Conservation (phyloP, 2,797 vertebrate species). For the Odontamblyopus rebecca region DNA sequence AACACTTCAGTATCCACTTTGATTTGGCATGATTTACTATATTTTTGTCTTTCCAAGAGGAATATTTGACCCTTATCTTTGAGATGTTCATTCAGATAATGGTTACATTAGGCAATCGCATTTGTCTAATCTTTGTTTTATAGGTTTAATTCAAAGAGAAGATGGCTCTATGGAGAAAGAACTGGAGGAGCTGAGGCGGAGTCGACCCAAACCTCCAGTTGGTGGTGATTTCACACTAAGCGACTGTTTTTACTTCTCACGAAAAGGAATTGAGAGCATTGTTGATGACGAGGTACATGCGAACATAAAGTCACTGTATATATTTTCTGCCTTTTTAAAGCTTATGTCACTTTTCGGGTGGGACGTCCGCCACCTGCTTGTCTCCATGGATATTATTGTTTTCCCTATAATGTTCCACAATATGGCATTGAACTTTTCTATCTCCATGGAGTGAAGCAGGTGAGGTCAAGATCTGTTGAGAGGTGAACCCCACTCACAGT, state of each 20-base stretch:
- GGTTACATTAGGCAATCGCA: background rate
- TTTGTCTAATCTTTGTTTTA: slow-evolving; percentile 4
- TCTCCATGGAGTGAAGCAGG: too few species aligned
- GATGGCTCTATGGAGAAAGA: slow-evolving; percentile 90
- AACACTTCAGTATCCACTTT: slow-evolving; percentile 17
- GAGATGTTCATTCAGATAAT: slow-evolving; percentile 17
- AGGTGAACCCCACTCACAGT: too few species aligned
- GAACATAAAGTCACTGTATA: background rate
- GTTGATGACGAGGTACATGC: slow-evolving; percentile 86
- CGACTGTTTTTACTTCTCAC: slow-evolving; percentile 92
- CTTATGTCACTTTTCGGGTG: background rate
- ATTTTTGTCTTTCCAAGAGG: background rate
- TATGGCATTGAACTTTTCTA: background rate
- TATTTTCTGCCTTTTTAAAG: background rate
- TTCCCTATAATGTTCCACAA: background rate
- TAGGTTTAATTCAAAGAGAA: slow-evolving; percentile 91
- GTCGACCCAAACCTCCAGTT: slow-evolving; percentile 68
- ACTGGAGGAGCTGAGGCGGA: slow-evolving; percentile 80
- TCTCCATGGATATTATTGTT: background rate
- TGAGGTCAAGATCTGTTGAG: too few species aligned
- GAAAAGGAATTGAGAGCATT: slow-evolving; percentile 91
- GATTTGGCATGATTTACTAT: slow-evolving; percentile 1
- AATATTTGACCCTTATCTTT: slow-evolving; percentile 18
- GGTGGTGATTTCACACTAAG: slow-evolving; percentile 88
- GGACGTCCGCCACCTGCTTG: background rate